A percentile compares a stretch with the other conserved stretches of the same genome.
phyloP scores from a whole-genome alignment of 2,888 invertebrate species.

The Plebejus melissa region DNA sequence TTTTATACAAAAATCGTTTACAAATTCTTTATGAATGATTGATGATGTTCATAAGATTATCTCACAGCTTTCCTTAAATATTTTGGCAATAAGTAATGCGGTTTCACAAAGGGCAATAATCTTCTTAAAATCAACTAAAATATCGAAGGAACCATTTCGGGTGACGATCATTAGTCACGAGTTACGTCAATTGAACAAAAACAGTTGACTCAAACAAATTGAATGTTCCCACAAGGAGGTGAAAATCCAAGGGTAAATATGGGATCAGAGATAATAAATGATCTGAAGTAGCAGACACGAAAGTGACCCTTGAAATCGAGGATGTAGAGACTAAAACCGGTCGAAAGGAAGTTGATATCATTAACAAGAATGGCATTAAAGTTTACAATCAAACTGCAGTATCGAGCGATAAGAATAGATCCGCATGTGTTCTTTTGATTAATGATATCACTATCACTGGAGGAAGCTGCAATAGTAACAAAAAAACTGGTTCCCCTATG shows the following conservation, averaged over 20 bases:
- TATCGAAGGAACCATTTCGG: conserved; percentile 53
- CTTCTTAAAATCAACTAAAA: conserved; percentile 36
- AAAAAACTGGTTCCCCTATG: conserved; percentile 44
- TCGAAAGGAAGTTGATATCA: conserved; percentile 44
- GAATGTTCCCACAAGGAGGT: conserved; percentile 75
- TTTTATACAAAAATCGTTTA: not conserved
- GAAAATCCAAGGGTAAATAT: conserved; percentile 75
- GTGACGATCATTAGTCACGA: conserved; percentile 67
- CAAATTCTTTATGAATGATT: not conserved
- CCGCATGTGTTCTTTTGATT: conserved; percentile 69
- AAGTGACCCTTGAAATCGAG: conserved; percentile 42
- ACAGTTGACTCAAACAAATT: conserved; percentile 75
- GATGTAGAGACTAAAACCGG: conserved; percentile 41
- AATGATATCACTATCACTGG: conserved; percentile 68
- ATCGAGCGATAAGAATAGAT: conserved; percentile 61
- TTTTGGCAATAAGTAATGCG: conserved; percentile 27
- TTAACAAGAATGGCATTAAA: conserved; percentile 56
- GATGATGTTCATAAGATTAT: not conserved
- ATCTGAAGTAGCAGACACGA: conserved; percentile 43
- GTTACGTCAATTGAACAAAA: conserved; percentile 76
- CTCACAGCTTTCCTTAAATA: conserved; percentile 1
- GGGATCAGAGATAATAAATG: conserved; percentile 67
- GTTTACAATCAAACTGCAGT: conserved; percentile 66
- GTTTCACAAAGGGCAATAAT: conserved; percentile 24
- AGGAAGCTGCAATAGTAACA: conserved; percentile 64